Evolutionary conservation across 2,797 vertebrate species (phyloP).

Genomic region (Siniperca obscura): DNA sequence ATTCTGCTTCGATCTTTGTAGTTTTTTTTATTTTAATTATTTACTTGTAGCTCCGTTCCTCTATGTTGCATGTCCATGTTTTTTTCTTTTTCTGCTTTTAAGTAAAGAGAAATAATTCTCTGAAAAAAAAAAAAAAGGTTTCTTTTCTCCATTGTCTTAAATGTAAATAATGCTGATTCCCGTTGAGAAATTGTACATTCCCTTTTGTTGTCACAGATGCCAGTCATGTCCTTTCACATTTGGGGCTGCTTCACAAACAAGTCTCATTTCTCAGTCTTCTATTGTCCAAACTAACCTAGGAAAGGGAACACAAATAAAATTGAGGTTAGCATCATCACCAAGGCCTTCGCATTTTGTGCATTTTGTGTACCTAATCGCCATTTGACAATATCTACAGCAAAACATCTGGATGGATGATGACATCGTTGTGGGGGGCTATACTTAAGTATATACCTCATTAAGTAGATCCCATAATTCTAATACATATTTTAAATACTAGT

Average conservation of each 20-base stretch:
- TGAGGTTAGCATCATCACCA: not conserved
- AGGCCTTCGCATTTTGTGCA: no score
- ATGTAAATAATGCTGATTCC: conserved; percentile 76
- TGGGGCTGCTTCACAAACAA: conserved; percentile 54
- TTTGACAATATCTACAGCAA: no score
- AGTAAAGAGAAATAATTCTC: conserved; percentile 72
- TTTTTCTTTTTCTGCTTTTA: conserved; percentile 63
- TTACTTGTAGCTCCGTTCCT: conserved; percentile 62
- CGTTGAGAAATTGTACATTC: conserved; percentile 79
- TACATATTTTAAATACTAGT: no score
- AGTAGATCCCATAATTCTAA: no score
- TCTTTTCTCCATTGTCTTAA: conserved; percentile 65
- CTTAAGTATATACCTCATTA: no score
- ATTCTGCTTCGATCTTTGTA: conserved; percentile 46
- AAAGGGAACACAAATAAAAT: conserved; percentile 29
- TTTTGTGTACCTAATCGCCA: no score
- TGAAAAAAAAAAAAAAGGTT: conserved; percentile 55
- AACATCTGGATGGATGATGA: no score
- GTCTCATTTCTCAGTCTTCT: conserved; percentile 46
- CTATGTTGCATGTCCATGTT: conserved; percentile 64
- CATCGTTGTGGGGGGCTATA: no score
- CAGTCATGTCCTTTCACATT: conserved; percentile 58
- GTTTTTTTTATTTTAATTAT: conserved; percentile 37
- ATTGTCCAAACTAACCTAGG: conserved; percentile 67
- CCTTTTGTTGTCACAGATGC: conserved; percentile 66